Percentiles rank a stretch among this genome's conserved stretches.
Conservation (phyloP, 2,888 invertebrate genomes). For the Cremastinae sp. region DNA sequence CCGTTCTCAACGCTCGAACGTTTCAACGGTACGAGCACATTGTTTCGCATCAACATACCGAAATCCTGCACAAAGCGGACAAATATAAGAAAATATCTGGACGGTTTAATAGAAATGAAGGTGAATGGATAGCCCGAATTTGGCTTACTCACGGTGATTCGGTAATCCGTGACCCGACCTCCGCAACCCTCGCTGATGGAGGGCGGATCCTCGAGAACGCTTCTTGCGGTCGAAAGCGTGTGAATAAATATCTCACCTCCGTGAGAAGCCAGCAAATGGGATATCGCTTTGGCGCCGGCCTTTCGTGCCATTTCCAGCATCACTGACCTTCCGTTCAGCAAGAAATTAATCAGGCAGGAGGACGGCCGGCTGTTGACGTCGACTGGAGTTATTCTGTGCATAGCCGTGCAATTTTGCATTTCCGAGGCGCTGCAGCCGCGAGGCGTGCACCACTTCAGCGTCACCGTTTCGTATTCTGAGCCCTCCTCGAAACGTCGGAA, state of each 20-base stretch:
- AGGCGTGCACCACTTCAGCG: slow-evolving; percentile 98
- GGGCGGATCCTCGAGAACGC: slow-evolving; percentile 96
- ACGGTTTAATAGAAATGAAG: too few relatives aligned
- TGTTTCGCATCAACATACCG: slow-evolving; percentile 92
- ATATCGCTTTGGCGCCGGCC: slow-evolving; percentile 92
- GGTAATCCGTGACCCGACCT: slow-evolving; percentile 95
- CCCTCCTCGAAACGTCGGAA: slow-evolving; percentile 85
- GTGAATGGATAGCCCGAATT: not conserved
- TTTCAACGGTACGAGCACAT: slow-evolving; percentile 88
- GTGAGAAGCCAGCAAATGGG: slow-evolving; percentile 95
- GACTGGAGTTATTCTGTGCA: slow-evolving; percentile 96
- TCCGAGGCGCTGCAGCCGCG: slow-evolving; percentile 91
- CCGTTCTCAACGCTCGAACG: slow-evolving; percentile 76
- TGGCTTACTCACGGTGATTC: slow-evolving; percentile 82
- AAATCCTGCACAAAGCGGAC: slow-evolving; percentile 86
- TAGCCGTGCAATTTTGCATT: slow-evolving; percentile 90
- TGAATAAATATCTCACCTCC: slow-evolving; percentile 98
- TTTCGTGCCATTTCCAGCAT: slow-evolving; percentile 94
- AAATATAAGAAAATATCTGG: slow-evolving; percentile 35
- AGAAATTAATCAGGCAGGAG: slow-evolving; percentile 97
- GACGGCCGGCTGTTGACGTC: slow-evolving; percentile 98
- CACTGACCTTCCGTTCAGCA: slow-evolving; percentile 96
- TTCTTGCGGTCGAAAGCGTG: slow-evolving; percentile 91
- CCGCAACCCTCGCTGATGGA: slow-evolving; percentile 97
- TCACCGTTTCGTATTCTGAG: slow-evolving; percentile 90